Conservation (phyloP, 2,888 invertebrate genomes). For the Dicranocentrus wangi region DNA sequence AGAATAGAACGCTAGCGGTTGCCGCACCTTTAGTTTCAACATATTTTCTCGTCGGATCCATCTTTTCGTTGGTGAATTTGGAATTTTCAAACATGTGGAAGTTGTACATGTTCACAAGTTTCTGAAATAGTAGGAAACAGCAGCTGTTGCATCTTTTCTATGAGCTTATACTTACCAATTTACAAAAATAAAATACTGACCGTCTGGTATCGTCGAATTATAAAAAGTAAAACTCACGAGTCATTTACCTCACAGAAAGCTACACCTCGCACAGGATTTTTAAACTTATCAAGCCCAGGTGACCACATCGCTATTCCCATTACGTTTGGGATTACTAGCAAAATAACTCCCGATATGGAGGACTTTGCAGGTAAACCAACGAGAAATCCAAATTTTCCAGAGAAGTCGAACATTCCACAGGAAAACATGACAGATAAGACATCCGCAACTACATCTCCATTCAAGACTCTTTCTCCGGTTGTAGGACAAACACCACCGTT, state of each 20-base stretch:
- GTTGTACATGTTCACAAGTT: slow-evolving; percentile 77
- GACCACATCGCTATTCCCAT: slow-evolving; percentile 77
- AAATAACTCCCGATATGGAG: slow-evolving; percentile 77
- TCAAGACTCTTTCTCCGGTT: slow-evolving; percentile 76
- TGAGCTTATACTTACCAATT: too few relatives aligned
- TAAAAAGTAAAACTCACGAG: too few relatives aligned
- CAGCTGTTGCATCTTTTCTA: too few relatives aligned
- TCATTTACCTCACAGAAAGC: slow-evolving; percentile 76
- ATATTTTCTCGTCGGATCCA: slow-evolving; percentile 76
- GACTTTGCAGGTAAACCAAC: slow-evolving; percentile 78
- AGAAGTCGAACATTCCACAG: slow-evolving; percentile 78
- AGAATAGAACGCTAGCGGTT: slow-evolving; percentile 93
- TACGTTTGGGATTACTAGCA: slow-evolving; percentile 78
- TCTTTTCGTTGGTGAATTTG: slow-evolving; percentile 76
- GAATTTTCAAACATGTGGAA: slow-evolving; percentile 79
- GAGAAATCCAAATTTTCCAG: slow-evolving; percentile 77
- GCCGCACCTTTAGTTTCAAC: slow-evolving; percentile 89
- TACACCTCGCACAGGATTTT: slow-evolving; percentile 76
- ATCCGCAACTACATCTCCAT: slow-evolving; percentile 76
- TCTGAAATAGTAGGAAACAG: slow-evolving; percentile 74
- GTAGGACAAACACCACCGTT: slow-evolving; percentile 78
- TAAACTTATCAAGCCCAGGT: slow-evolving; percentile 77
- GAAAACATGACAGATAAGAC: slow-evolving; percentile 78
- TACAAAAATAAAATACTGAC: too few relatives aligned
- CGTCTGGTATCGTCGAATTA: too few relatives aligned